phyloP scores from a whole-genome alignment of 2,113 vertebrate species.

The Microtus richardsoni region DNA sequence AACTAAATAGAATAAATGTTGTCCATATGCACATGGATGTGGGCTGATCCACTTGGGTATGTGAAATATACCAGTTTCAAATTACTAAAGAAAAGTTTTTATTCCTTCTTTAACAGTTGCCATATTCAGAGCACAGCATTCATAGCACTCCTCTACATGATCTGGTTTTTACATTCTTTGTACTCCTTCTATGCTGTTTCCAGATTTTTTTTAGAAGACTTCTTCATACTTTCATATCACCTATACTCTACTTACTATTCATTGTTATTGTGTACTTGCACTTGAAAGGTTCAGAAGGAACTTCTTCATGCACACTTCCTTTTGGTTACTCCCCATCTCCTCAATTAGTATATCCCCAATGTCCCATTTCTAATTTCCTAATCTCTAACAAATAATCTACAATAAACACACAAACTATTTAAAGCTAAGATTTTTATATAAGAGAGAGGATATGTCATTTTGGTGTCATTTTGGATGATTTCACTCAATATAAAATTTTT shows the following conservation, averaged over 20 bases:
- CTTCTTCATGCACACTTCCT: not conserved
- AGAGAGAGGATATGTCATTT: not conserved
- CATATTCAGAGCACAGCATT: not conserved
- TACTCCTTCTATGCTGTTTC: not conserved
- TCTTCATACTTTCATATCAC: not conserved
- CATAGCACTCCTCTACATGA: not conserved
- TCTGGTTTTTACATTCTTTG: not conserved
- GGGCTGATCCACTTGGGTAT: not conserved
- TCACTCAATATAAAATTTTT: not conserved
- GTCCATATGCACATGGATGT: too few species aligned
- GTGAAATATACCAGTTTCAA: not conserved
- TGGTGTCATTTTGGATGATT: too few species aligned
- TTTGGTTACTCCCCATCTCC: not conserved
- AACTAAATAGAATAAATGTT: not conserved
- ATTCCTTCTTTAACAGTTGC: not conserved
- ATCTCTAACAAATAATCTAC: not conserved
- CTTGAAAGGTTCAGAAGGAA: not conserved
- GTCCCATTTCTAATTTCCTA: not conserved
- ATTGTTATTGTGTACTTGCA: not conserved
- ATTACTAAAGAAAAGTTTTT: not conserved
- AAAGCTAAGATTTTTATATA: not conserved
- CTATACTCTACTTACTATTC: not conserved
- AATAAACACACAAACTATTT: not conserved
- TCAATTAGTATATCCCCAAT: not conserved
- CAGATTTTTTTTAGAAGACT: not conserved